A percentile compares a stretch with the other conserved stretches of the same genome.
Conservation (phyloP, 2,113 vertebrate genomes). For the Machaerirhynchus nigripectus region DNA sequence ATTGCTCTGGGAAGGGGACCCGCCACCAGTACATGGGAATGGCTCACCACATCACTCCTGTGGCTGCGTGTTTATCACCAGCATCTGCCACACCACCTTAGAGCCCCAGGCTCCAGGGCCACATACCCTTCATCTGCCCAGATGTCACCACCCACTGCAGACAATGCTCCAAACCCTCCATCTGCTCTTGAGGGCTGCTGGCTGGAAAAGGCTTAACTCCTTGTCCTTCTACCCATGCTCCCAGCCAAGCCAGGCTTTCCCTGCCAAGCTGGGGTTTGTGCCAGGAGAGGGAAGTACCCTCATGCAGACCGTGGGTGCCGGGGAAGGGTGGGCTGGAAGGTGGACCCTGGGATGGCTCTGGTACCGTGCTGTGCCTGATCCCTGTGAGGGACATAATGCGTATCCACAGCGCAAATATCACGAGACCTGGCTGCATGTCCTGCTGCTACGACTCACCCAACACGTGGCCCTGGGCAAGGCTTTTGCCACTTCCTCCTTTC, state of each 20-base stretch:
- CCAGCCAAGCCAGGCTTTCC: neutral
- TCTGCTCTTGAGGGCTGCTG: neutral
- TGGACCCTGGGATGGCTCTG: rapidly evolving
- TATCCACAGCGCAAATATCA: neutral
- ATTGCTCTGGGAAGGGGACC: neutral
- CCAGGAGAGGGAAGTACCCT: neutral
- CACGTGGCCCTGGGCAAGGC: neutral
- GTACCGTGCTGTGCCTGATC: rapidly evolving
- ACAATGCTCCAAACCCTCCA: neutral
- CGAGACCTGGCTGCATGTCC: neutral
- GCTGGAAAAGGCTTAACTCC: neutral
- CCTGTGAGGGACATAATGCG: neutral
- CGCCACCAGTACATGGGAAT: rapidly evolving
- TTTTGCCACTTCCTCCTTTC: constrained; percentile 27
- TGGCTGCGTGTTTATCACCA: rapidly evolving
- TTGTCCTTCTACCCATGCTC: rapidly evolving
- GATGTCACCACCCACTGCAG: neutral
- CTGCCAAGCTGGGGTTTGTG: neutral
- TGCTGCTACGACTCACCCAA: neutral
- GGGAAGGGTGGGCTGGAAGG: neutral
- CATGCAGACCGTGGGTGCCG: rapidly evolving
- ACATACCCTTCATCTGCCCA: neutral
- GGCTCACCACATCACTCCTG: neutral
- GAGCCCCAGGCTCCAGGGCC: neutral
- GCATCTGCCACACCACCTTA: neutral